Percentiles rank a stretch among this genome's conserved stretches.
Evolutionary conservation across 2,113 vertebrate genomes (phyloP).

Genomic region (Candoia aspera): DNA sequence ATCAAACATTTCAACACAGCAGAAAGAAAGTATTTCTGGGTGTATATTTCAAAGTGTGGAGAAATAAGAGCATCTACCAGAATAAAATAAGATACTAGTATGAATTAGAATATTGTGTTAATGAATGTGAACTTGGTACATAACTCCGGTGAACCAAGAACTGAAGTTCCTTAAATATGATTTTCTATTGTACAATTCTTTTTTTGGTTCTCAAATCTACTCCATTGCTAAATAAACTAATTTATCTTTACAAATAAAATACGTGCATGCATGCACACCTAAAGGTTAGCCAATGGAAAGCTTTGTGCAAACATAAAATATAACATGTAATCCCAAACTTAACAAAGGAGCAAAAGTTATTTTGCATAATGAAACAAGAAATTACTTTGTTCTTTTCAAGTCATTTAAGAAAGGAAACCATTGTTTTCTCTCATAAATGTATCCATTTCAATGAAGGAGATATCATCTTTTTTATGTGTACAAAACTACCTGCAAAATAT

Average conservation of each 20-base stretch:
- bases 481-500: background rate
- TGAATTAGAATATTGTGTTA: slow-evolving; percentile 1
- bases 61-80: slow-evolving; percentile 55
- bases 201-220: slow-evolving; percentile 51
- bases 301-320: slow-evolving; percentile 42
- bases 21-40: slow-evolving; percentile 43
- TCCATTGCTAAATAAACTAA: slow-evolving; percentile 58
- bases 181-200: slow-evolving; percentile 44
- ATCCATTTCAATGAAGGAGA: slow-evolving; percentile 33
- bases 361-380: slow-evolving; percentile 47
- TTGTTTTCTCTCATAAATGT: slow-evolving; percentile 48
- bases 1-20: slow-evolving; percentile 53
- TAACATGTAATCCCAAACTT: slow-evolving; percentile 26
- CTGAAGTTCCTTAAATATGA: slow-evolving; percentile 19
- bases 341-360: slow-evolving; percentile 47
- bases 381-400: slow-evolving; percentile 39
- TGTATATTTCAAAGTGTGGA: slow-evolving; percentile 55
- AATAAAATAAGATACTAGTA: slow-evolving; percentile 56
- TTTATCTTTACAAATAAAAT: slow-evolving; percentile 66
- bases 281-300: slow-evolving; percentile 54
- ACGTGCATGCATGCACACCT: slow-evolving; percentile 38
- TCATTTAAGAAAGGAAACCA: slow-evolving; percentile 47
- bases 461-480: background rate
- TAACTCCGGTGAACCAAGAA: slow-evolving; percentile 33
- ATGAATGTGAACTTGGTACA: slow-evolving; percentile 2